These are phyloP conservation scores for Periophthalmus modestus DNA, from an alignment of 2,113 vertebrate species.

Conservation along the genomic window DNA sequence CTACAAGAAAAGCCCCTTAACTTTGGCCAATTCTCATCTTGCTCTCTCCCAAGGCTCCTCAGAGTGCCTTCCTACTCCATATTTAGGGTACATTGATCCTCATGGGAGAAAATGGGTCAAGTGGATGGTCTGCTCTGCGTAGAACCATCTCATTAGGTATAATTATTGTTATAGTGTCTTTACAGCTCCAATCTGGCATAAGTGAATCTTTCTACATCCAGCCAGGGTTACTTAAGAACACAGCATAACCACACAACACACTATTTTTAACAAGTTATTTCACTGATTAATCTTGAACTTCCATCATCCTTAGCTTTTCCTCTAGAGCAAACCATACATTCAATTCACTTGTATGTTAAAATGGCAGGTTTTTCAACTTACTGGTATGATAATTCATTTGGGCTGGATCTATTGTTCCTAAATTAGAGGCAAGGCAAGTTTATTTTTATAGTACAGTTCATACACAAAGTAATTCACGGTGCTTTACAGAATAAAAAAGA, in stretches of 20 bases:
- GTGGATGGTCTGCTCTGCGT: background rate
- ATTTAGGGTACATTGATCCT: constrained; percentile 37
- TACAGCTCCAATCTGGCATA: background rate
- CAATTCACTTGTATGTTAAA: background rate
- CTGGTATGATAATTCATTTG: background rate
- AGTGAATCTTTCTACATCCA: constrained; percentile 8
- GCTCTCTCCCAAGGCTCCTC: constrained; percentile 29
- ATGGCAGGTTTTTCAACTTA: background rate
- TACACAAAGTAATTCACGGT: too few species aligned
- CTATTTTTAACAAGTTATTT: too few species aligned
- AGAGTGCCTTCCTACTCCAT: constrained; percentile 29
- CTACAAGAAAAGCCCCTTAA: constrained; percentile 7
- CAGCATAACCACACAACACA: background rate
- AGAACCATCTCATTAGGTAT: background rate
- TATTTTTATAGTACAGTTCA: too few species aligned
- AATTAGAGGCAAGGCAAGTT: too few species aligned
- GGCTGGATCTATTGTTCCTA: too few species aligned
- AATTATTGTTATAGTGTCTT: background rate
- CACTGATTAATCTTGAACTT: background rate
- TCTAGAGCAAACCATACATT: background rate
- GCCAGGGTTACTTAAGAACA: background rate
- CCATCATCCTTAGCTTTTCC: background rate
- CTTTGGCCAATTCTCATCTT: constrained; percentile 9
- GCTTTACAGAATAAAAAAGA: too few species aligned
- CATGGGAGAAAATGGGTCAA: constrained; percentile 43